phyloP scores from a whole-genome alignment of 1,140 invertebrate species.

The Stenopsyche tienmushanensis region DNA sequence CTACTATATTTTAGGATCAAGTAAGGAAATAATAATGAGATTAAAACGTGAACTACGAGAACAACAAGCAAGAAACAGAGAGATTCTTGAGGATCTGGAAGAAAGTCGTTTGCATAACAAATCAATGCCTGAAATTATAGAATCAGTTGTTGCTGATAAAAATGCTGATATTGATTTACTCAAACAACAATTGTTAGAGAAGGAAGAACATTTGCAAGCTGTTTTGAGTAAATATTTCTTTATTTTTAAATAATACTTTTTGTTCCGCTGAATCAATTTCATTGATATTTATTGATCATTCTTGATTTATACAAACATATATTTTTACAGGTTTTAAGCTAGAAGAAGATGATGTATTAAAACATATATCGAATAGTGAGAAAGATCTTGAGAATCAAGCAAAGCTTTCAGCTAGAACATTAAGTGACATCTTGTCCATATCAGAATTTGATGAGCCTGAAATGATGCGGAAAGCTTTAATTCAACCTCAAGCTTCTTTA shows the following conservation, averaged over 20 bases:
- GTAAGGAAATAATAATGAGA: constrained; percentile 56
- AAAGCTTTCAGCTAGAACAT: constrained; percentile 60
- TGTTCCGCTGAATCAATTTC: neutral
- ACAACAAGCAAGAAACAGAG: constrained; percentile 56
- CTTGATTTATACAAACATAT: no score
- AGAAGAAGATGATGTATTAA: constrained; percentile 56
- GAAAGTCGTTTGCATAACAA: constrained; percentile 39
- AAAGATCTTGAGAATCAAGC: constrained; percentile 48
- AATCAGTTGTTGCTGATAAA: constrained; percentile 65
- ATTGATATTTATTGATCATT: neutral
- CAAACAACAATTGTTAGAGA: constrained; percentile 55
- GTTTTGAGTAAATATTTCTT: constrained; percentile 31
- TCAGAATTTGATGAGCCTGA: constrained; percentile 67
- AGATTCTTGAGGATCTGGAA: constrained; percentile 55
- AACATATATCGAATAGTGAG: constrained; percentile 43
- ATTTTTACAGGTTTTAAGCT: constrained; percentile 57
- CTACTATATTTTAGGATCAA: constrained; percentile 27
- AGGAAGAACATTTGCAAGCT: constrained; percentile 51
- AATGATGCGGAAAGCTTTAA: constrained; percentile 52
- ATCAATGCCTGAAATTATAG: constrained; percentile 59
- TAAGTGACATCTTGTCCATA: constrained; percentile 70
- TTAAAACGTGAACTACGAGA: constrained; percentile 58
- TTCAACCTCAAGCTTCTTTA: constrained; percentile 45
- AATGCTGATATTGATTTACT: constrained; percentile 68
- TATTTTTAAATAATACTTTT: no score